These are phyloP conservation scores for Maconellicoccus hirsutus DNA, from an alignment of 1,140 invertebrate species.

Conservation along the genomic window DNA sequence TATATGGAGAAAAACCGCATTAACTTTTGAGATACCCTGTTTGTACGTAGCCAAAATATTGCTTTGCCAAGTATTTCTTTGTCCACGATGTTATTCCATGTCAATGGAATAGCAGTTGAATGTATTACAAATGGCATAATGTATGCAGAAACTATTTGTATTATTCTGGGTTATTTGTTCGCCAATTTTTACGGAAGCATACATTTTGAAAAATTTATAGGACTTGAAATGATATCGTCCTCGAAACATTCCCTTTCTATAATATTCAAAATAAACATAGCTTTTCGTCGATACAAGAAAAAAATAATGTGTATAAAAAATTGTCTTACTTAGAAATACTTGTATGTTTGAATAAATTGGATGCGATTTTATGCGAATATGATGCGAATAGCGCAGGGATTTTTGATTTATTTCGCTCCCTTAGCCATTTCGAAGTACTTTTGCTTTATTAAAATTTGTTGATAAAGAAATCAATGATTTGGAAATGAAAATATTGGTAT, in stretches of 20 bases:
- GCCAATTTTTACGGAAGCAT: conserved; percentile 7
- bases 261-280: neutral
- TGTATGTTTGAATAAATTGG: neutral
- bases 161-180: conserved; percentile 2
- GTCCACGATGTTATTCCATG: neutral
- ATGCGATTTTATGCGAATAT: neutral
- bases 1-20: too few species aligned
- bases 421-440: too few species aligned
- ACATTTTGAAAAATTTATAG: conserved; percentile 4
- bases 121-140: neutral
- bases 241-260: conserved; percentile 8
- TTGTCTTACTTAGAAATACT: neutral
- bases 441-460: too few species aligned
- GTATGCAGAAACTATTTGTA: neutral
- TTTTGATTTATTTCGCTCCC: too few species aligned
- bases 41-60: neutral
- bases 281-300: neutral
- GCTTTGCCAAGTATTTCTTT: neutral
- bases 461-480: too few species aligned
- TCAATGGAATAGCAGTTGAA: neutral
- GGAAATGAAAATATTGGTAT: too few species aligned
- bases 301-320: neutral
- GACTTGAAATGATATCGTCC: neutral
- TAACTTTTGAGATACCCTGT: neutral
- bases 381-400: too few species aligned